A percentile compares a stretch with the other conserved stretches of the same genome.
These are phyloP conservation scores for Tenodera sinensis DNA, from an alignment of 2,888 invertebrate genomes.

Conservation along the genomic window DNA sequence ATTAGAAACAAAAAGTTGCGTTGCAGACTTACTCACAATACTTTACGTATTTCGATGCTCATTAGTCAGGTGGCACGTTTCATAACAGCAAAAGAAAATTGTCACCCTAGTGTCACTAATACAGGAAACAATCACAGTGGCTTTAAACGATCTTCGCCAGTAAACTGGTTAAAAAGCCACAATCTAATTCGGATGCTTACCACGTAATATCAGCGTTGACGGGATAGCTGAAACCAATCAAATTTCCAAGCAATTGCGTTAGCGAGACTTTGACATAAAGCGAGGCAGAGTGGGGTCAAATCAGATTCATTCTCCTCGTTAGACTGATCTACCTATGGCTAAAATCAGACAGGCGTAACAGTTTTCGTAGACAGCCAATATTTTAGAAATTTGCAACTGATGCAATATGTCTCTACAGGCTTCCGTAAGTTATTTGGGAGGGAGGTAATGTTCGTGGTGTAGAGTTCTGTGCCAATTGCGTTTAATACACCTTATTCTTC, in stretches of 20 bases:
- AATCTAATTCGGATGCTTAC: not conserved
- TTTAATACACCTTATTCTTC: no score
- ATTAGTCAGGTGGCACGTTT: no score
- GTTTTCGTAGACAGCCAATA: no score
- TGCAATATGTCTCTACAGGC: no score
- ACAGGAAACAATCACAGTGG: not conserved
- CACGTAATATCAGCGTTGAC: not conserved
- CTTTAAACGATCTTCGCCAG: not conserved
- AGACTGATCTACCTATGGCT: not conserved
- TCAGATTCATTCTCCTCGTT: not conserved
- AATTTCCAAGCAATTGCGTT: not conserved
- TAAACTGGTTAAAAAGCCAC: not conserved
- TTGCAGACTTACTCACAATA: no score
- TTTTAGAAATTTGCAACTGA: no score
- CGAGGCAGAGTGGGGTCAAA: not conserved
- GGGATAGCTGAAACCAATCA: not conserved
- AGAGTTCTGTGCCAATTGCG: no score
- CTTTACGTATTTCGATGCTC: no score
- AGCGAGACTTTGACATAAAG: not conserved
- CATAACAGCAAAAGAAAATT: not conserved
- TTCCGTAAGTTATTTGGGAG: no score
- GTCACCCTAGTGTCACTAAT: not conserved
- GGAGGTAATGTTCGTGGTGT: no score
- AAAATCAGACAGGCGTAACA: no score
- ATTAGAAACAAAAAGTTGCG: no score